Evolutionary conservation across 2,797 vertebrate genomes (phyloP).

Genomic region (Rhinella marina): DNA sequence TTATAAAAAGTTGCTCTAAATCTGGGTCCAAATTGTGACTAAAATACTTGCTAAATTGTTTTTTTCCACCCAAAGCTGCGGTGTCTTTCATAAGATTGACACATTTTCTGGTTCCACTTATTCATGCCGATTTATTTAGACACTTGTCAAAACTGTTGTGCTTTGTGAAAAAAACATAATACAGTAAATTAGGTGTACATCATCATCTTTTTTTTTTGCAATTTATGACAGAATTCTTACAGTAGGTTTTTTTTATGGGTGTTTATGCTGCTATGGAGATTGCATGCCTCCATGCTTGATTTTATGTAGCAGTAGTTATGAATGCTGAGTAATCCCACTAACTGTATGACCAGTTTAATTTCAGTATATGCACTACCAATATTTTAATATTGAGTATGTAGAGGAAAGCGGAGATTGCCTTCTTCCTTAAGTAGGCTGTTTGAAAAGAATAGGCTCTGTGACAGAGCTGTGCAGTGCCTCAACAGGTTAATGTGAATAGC

Average conservation of each 20-base stretch:
- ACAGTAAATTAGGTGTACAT: neutral
- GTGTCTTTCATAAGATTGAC: no score
- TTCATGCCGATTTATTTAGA: neutral
- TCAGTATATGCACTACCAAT: neutral
- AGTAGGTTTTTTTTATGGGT: neutral
- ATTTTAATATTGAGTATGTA: no score
- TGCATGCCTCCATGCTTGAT: neutral
- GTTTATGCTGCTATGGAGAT: neutral
- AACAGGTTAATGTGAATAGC: slow-evolving; percentile 35
- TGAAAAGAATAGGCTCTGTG: neutral
- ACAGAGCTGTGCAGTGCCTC: neutral
- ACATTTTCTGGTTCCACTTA: no score
- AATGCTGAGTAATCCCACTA: neutral
- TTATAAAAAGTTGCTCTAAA: no score
- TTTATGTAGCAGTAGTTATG: neutral
- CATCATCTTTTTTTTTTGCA: neutral
- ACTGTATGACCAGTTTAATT: neutral
- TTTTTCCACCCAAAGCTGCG: no score
- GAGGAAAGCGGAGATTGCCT: neutral
- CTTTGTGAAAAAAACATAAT: neutral
- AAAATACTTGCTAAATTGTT: neutral
- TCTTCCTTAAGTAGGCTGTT: neutral
- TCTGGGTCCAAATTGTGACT: neutral
- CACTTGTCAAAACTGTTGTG: neutral
- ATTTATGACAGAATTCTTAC: neutral